These are phyloP conservation scores for Coremacera marginata DNA, from an alignment of 2,888 invertebrate species.

Conservation along the genomic window DNA sequence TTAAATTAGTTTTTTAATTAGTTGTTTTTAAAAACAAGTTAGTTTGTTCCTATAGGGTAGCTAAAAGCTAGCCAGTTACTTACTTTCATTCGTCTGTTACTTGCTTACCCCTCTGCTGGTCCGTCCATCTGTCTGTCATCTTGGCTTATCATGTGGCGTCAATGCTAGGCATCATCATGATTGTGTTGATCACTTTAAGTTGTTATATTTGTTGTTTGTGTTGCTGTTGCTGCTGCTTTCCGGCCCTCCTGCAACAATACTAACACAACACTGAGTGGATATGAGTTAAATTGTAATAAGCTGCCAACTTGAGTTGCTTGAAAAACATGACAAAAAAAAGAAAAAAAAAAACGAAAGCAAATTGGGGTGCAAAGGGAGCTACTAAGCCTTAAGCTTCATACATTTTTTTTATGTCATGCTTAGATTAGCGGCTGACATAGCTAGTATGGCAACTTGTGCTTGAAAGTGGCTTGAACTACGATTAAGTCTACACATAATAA, in stretches of 20 bases:
- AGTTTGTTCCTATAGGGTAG: too few relatives aligned
- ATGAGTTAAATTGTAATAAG: constrained; percentile 40
- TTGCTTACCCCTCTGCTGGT: background rate
- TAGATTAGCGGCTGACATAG: background rate
- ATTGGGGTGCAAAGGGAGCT: background rate
- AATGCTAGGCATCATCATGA: constrained; percentile 8
- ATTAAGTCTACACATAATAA: too few relatives aligned
- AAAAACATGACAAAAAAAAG: background rate
- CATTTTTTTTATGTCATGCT: background rate
- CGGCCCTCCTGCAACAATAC: constrained; percentile 1
- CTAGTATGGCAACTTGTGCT: too few relatives aligned
- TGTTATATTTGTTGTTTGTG: constrained; percentile 6
- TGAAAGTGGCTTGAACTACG: too few relatives aligned
- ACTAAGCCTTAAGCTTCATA: background rate
- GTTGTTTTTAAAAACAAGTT: too few relatives aligned
- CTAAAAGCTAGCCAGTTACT: too few relatives aligned
- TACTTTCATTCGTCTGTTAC: background rate
- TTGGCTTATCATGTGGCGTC: constrained; percentile 39
- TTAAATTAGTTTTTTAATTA: too few relatives aligned
- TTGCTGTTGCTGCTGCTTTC: background rate
- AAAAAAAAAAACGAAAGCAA: background rate
- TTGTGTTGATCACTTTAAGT: constrained; percentile 31
- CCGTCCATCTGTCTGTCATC: constrained; percentile 17
- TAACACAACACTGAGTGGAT: constrained; percentile 27
- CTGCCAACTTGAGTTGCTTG: constrained; percentile 39